A percentile compares a stretch with the other conserved stretches of the same genome.
phyloP scores from a whole-genome alignment of 2,797 vertebrate genomes.

The Oreortyx pictus region DNA sequence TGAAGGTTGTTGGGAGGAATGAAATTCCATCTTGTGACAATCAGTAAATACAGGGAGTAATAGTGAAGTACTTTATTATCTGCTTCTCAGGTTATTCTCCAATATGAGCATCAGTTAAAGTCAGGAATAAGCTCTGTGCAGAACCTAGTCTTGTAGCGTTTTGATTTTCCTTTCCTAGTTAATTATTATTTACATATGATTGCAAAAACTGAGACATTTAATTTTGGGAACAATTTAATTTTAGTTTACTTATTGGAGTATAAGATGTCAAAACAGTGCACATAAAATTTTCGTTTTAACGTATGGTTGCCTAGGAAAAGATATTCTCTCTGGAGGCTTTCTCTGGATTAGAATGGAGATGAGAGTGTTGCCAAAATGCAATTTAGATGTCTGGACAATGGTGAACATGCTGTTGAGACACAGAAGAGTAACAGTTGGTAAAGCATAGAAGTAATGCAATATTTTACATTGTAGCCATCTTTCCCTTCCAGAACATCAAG shows the following conservation, averaged over 20 bases:
- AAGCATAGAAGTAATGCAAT: background rate
- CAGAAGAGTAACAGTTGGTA: background rate
- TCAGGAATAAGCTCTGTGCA: background rate
- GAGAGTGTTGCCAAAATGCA: slow-evolving; percentile 19
- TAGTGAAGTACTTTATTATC: background rate
- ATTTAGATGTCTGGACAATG: slow-evolving; percentile 33
- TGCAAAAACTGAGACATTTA: background rate
- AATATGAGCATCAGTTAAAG: background rate
- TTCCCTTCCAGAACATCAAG: background rate
- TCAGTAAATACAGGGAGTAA: background rate
- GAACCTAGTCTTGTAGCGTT: background rate
- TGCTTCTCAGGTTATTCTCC: background rate
- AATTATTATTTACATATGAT: background rate
- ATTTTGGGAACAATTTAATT: background rate
- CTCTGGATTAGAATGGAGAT: background rate
- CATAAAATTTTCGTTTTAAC: background rate
- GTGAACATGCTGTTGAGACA: background rate
- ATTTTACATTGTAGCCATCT: background rate
- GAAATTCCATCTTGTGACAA: background rate
- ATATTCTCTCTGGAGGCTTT: background rate
- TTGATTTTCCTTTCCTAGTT: background rate
- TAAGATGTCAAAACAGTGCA: background rate
- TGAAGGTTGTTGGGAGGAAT: background rate
- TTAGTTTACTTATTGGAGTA: background rate
- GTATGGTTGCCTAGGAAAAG: background rate